Conservation (phyloP, 2,113 vertebrate species). For the Theristicus caerulescens region DNA sequence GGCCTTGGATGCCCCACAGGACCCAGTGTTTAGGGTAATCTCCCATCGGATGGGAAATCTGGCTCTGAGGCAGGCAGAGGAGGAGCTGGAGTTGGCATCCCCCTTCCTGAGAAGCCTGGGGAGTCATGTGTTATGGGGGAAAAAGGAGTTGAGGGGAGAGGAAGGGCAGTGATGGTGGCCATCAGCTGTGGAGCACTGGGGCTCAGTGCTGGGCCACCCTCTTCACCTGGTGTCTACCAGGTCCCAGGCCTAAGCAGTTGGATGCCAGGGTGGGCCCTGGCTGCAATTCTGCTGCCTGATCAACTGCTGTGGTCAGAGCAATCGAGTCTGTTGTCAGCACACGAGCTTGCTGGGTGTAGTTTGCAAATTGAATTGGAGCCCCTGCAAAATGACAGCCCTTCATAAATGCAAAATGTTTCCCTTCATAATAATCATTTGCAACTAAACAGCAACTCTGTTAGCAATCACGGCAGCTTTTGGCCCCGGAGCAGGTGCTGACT, state of each 20-base stretch:
- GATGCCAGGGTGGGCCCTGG: background rate
- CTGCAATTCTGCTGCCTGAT: background rate
- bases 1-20: background rate
- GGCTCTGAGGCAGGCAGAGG: background rate
- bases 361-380: background rate
- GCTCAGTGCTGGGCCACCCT: background rate
- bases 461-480: background rate
- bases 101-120: background rate
- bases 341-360: background rate
- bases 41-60: background rate
- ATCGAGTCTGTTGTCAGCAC: background rate
- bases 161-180: background rate
- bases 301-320: fast-evolving
- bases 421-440: background rate
- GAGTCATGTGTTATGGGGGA: background rate
- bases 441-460: background rate
- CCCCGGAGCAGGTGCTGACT: background rate
- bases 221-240: background rate
- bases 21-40: background rate
- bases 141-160: background rate
- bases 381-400: background rate
- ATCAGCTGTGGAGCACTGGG: background rate
- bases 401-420: background rate
- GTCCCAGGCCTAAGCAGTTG: background rate
- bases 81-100: background rate